Evolutionary conservation across 2,113 vertebrate genomes (phyloP), one percentile per base, ranked within the genome.

Genomic region (Ctenodactylus gundi): DNA sequence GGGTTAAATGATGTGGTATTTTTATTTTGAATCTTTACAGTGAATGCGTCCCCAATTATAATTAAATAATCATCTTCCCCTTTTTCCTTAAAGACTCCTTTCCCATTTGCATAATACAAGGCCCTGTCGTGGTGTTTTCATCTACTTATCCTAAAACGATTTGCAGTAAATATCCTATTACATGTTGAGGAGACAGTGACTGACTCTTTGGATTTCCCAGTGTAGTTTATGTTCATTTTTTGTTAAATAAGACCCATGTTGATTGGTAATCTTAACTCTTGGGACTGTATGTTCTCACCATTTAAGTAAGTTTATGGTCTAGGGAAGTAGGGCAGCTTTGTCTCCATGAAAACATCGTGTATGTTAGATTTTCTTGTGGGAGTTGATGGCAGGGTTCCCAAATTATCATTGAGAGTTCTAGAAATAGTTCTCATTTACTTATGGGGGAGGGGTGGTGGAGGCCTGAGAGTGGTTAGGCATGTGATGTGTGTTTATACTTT

Each of bases 351-450:
- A 95, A 94, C 72, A 5, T 23, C 65, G 76, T 97, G 80, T 83
- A 11, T 91, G 49, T 94, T 88, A 80, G 80, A 9, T 75, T 53
- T 55, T 88, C 70, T 93, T 88, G 58, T 94, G 96, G 95, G 97
- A 98, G 44, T 86, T 64, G n/a, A 83, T 91, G 94, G 93, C 96
- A 96, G 20, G 90, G 84, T 80, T 98, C 80, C 87, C 91, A 97
- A 95, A 93, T 91, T 90, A 85, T 97, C 97, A 64, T 6, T 96
- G 88, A 88, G 97, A 96, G 92, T 96, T 97, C 95, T 98, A 94
- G 97, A 96, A 96, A 96, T 78, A 81, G 90, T 97, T 94, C 31
- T 23, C 65, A 39, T 93, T 95, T 88, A 53, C 75, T 85, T 84
- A 12, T 87, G 10, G 29, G 94, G 96, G 92, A 97, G 91, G 95